Evolutionary conservation across 2,888 invertebrate species (phyloP), one percentile per base, ranked within the genome.

Genomic region (Lithophane socia): DNA sequence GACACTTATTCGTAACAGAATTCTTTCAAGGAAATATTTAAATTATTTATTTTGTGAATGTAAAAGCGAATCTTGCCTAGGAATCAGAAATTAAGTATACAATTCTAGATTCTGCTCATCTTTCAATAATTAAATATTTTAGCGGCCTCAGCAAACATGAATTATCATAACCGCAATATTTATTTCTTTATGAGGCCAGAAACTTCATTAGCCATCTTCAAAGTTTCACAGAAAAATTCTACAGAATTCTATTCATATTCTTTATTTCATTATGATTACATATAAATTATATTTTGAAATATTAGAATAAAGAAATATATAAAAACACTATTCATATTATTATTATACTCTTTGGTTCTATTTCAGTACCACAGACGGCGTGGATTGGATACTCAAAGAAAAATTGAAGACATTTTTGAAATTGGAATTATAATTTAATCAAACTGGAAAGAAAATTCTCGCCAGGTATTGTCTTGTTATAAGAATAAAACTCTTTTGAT

Each of bases 341-440:
- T 29, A 29, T 29, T 29, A 29, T 29, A 29, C 29, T 29, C 29
- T 29, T 29, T 29, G 29, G 29, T 29, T 29, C 29, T 29, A 29
- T 29, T 29, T 29, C 29, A 29, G 29, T 29, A 29, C 29, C 29
- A 29, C 29, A 29, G 29, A 29, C 29, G n/a, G 18, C 58, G 60
- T 12, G 47, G 3, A 37, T 37, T 37, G 37, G 58, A 42, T 58
- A 64, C 58, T 73, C 24, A 66, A 75, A 80, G 60, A 73, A 80
- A 80, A 73, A 71, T 73, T 82, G 3, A 73, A 79, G 80, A 47
- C 74, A 77, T 68, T 86, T 83, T 77, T 73, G 84, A 77, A 84
- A 88, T 86, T 82, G 84, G 75, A 88, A 82, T 84, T 82, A 84
- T 86, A 86, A 86, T 86, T 79, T 79, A 79, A 87, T 86, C 76